phyloP scores from a whole-genome alignment of 2,113 vertebrate species.

The Sardina pilchardus region DNA sequence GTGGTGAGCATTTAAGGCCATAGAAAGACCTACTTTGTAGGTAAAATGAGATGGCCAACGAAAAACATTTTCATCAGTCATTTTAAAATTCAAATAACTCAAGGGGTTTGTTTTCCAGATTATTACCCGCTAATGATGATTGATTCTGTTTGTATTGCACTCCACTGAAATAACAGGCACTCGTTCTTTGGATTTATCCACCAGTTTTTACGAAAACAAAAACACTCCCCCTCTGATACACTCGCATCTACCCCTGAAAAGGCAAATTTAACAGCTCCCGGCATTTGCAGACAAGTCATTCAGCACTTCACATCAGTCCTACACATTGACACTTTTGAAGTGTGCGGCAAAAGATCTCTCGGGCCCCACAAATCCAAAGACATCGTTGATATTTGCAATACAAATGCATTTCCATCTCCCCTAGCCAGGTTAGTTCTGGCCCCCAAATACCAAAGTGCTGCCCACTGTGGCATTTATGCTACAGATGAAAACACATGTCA shows the following conservation, averaged over 20 bases:
- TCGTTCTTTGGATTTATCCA: background rate
- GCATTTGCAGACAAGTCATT: background rate
- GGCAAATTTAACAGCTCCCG: background rate
- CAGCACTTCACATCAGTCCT: background rate
- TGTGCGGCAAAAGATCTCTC: background rate
- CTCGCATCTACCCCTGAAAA: background rate
- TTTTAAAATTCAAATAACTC: slow-evolving; percentile 17
- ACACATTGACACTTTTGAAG: background rate
- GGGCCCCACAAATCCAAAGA: slow-evolving; percentile 22
- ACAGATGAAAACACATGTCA: slow-evolving; percentile 43
- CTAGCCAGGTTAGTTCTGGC: slow-evolving; percentile 29
- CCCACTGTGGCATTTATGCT: slow-evolving; percentile 49
- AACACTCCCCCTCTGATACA: background rate
- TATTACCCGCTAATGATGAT: slow-evolving; percentile 14
- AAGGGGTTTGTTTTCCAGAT: slow-evolving; percentile 12
- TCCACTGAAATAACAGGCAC: background rate
- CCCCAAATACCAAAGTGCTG: slow-evolving; percentile 44
- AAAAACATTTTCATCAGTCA: slow-evolving; percentile 5
- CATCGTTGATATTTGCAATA: slow-evolving; percentile 39
- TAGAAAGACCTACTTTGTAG: background rate
- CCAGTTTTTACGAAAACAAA: background rate
- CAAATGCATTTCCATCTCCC: slow-evolving; percentile 35
- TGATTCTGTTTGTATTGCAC: slow-evolving; percentile 6
- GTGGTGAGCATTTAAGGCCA: background rate
- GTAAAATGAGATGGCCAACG: background rate